phyloP scores from a whole-genome alignment of 2,888 invertebrate species.

The Amphipoea oculea region DNA sequence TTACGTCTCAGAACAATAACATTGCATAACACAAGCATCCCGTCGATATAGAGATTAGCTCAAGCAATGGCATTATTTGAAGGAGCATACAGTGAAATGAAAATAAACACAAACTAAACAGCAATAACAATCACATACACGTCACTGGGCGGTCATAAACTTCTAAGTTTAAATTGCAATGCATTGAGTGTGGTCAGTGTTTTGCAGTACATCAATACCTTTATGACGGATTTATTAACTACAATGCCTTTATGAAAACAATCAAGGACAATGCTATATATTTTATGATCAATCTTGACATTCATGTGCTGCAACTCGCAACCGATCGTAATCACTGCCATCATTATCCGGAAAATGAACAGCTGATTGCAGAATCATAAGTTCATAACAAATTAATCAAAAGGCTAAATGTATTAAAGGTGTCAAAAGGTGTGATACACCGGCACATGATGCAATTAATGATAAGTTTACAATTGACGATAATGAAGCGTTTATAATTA shows the following conservation, averaged over 20 bases:
- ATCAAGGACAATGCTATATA: slow-evolving; percentile 31
- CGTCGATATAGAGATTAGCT: slow-evolving; percentile 14
- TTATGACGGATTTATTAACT: slow-evolving; percentile 30
- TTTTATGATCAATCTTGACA: slow-evolving; percentile 32
- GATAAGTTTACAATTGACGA: slow-evolving; percentile 41
- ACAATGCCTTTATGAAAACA: slow-evolving; percentile 33
- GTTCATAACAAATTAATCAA: slow-evolving; percentile 48
- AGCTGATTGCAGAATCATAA: slow-evolving; percentile 52
- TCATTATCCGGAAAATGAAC: slow-evolving; percentile 32
- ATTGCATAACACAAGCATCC: slow-evolving; percentile 24
- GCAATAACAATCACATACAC: slow-evolving; percentile 67
- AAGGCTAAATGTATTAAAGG: slow-evolving; percentile 36
- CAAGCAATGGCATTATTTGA: slow-evolving; percentile 22
- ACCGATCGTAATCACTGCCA: slow-evolving; percentile 14
- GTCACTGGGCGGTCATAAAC: slow-evolving; percentile 73
- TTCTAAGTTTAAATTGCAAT: slow-evolving; percentile 70
- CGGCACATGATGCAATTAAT: slow-evolving; percentile 51
- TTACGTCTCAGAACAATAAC: slow-evolving; percentile 33
- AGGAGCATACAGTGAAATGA: slow-evolving; percentile 51
- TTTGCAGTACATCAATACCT: slow-evolving; percentile 54
- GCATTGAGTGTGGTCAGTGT: slow-evolving; percentile 81
- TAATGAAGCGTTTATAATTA: slow-evolving; percentile 19
- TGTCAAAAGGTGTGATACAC: slow-evolving; percentile 44
- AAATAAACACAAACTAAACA: slow-evolving; percentile 65
- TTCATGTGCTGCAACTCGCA: slow-evolving; percentile 12